Percentiles rank a stretch among this genome's conserved stretches.
These are phyloP conservation scores for Lepidurus packardi DNA, from an alignment of 1,140 invertebrate species.

Conservation along the genomic window DNA sequence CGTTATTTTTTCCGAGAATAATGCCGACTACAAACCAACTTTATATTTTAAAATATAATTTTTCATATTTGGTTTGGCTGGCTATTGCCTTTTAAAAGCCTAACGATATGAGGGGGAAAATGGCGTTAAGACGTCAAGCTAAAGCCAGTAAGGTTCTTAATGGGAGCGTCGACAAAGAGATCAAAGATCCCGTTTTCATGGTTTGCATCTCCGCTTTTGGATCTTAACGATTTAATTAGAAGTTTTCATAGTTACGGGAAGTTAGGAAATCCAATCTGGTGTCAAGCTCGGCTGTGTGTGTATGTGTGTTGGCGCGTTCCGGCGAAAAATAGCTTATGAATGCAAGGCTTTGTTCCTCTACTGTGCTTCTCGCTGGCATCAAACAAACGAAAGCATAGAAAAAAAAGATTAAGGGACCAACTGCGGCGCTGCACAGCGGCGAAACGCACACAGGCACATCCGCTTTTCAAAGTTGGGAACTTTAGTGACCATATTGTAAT, in stretches of 20 bases:
- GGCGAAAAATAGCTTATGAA: slow-evolving; percentile 6
- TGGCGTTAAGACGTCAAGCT: background rate
- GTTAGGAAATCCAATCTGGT: background rate
- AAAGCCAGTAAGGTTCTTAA: background rate
- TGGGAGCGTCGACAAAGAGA: background rate
- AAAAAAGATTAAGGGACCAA: background rate
- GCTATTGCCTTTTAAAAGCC: too few relatives aligned
- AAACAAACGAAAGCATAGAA: background rate
- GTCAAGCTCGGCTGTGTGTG: background rate
- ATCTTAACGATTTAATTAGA: slow-evolving; percentile 19
- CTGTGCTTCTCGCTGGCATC: background rate
- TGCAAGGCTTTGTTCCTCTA: background rate
- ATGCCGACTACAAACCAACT: too few relatives aligned
- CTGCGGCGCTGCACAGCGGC: background rate
- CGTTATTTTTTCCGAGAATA: too few relatives aligned
- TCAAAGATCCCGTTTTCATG: slow-evolving; percentile 2
- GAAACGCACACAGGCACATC: background rate
- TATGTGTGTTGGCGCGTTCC: background rate
- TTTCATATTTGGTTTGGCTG: too few relatives aligned
- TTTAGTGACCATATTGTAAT: slow-evolving; percentile 9
- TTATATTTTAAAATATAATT: too few relatives aligned
- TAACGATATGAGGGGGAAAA: background rate
- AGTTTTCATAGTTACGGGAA: background rate
- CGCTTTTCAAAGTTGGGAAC: background rate
- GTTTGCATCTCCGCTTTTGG: background rate